These are phyloP conservation scores for Trissolcus japonicus DNA, from an alignment of 2,888 invertebrate genomes.

Conservation along the genomic window DNA sequence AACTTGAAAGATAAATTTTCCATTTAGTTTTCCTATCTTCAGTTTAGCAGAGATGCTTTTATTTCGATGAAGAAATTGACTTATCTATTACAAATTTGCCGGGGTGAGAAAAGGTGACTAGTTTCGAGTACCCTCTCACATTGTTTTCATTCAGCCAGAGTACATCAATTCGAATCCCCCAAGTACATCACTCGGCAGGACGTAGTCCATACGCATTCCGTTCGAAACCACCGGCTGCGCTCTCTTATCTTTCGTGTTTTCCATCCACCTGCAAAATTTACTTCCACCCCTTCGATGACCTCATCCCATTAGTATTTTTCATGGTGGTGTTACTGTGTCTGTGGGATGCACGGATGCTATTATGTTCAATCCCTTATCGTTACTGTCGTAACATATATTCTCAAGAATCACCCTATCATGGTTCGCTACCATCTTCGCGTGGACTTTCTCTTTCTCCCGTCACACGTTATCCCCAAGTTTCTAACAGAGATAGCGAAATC, in stretches of 20 bases:
- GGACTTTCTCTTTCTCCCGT: constrained; percentile 39
- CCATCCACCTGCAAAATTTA: constrained; percentile 70
- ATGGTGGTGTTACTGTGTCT: constrained; percentile 66
- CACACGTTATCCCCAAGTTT: constrained; percentile 20
- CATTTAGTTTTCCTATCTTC: too few relatives aligned
- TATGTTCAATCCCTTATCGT: constrained; percentile 69
- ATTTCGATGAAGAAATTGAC: too few relatives aligned
- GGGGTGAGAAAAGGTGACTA: constrained; percentile 28
- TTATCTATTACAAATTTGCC: too few relatives aligned
- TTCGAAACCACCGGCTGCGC: constrained; percentile 56
- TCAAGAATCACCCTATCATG: constrained; percentile 59
- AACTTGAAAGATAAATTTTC: too few relatives aligned
- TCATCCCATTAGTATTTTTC: constrained; percentile 73
- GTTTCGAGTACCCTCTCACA: constrained; percentile 41
- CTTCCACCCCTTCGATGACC: constrained; percentile 66
- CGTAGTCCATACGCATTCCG: constrained; percentile 61
- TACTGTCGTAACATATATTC: constrained; percentile 65
- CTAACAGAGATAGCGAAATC: constrained; percentile 28
- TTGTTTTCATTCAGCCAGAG: constrained; percentile 36
- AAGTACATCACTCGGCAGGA: constrained; percentile 55
- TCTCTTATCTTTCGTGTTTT: constrained; percentile 68
- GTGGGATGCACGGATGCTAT: constrained; percentile 63
- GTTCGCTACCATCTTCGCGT: constrained; percentile 24
- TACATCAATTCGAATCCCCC: constrained; percentile 55
- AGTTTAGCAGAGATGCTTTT: background rate